Conservation (phyloP, 2,113 vertebrate genomes). For the Oreamnos americanus region DNA sequence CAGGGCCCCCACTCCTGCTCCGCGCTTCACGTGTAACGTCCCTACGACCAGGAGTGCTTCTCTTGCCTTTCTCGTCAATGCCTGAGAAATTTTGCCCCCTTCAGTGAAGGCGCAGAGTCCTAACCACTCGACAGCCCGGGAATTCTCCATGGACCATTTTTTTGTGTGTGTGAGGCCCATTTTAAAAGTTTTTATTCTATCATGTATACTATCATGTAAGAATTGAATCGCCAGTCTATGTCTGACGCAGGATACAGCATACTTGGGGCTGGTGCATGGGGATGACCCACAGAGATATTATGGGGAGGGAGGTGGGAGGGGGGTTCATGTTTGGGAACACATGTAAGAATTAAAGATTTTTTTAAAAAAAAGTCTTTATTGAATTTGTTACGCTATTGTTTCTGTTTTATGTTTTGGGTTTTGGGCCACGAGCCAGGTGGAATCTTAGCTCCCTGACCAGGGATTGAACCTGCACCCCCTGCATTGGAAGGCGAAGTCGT, state of each 20-base stretch:
- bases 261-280: no score
- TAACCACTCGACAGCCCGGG: background rate
- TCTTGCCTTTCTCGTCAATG: background rate
- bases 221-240: no score
- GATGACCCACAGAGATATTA: no score
- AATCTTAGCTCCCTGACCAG: background rate
- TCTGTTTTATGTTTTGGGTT: background rate
- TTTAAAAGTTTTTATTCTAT: background rate
- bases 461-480: background rate
- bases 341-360: no score
- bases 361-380: no score
- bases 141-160: background rate
- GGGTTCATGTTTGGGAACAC: no score
- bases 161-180: background rate
- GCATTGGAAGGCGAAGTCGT: background rate
- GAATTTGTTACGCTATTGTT: background rate
- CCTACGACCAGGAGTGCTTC: no score
- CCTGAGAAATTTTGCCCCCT: background rate
- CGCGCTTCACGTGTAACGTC: rapidly evolving
- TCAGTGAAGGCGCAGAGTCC: background rate
- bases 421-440: background rate
- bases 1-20: background rate
- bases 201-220: no score
- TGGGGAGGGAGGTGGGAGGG: no score
- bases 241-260: no score